Conservation (phyloP, 2,797 vertebrate species). For the Mormyrops boulengeri region DNA sequence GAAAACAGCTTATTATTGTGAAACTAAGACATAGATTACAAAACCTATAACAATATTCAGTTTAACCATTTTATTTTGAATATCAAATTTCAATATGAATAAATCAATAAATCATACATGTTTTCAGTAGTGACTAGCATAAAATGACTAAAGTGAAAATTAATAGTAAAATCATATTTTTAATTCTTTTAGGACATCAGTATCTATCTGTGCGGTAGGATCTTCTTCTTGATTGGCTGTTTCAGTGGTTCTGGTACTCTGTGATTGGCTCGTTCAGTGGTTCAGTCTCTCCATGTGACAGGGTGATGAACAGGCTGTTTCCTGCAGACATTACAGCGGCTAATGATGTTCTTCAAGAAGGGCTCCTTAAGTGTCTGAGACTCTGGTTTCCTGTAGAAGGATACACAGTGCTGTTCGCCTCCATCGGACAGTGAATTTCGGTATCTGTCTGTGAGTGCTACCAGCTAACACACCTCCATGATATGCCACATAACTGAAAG, state of each 20-base stretch:
- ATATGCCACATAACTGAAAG: not conserved
- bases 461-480: not conserved
- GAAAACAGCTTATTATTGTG: not conserved
- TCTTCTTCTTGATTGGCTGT: not conserved
- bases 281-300: not conserved
- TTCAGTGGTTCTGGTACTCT: not conserved
- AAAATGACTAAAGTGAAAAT: not conserved
- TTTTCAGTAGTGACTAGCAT: not conserved
- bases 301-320: constrained; percentile 46
- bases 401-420: not conserved
- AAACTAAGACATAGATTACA: not conserved
- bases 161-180: not conserved
- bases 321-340: constrained; percentile 86
- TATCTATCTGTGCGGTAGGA: not conserved
- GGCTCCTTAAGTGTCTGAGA: constrained; percentile 58
- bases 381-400: constrained; percentile 65
- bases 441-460: not conserved
- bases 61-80: not conserved
- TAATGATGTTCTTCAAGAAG: constrained; percentile 67
- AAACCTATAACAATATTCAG: not conserved
- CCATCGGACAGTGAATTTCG: not conserved
- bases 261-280: not conserved
- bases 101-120: not conserved
- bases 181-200: not conserved
- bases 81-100: not conserved